Conservation (phyloP, 2,888 invertebrate genomes). For the Melanostoma mellinum region DNA sequence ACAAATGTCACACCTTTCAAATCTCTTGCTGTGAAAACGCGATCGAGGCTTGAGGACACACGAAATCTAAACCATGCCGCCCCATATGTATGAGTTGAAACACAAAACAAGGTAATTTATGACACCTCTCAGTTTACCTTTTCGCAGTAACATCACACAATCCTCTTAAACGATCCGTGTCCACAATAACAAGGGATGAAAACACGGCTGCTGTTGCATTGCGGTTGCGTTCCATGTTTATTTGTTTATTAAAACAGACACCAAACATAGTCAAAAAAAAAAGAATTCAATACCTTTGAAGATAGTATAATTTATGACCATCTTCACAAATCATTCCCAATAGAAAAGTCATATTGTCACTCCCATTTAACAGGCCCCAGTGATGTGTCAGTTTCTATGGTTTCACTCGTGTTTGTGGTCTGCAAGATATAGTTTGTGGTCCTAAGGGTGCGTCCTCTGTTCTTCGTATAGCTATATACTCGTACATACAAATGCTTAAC, state of each 20-base stretch:
- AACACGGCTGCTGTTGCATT: conserved; percentile 65
- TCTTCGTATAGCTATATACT: not conserved
- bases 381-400: conserved; percentile 43
- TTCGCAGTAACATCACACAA: conserved; percentile 54
- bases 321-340: conserved; percentile 79
- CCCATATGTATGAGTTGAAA: not conserved
- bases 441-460: conserved; percentile 37
- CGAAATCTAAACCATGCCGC: conserved; percentile 34
- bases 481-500: not conserved
- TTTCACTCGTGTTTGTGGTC: conserved; percentile 56
- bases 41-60: conserved; percentile 22
- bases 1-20: conserved; percentile 72
- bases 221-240: conserved; percentile 63
- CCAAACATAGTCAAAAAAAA: conserved; percentile 22
- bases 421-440: conserved; percentile 40
- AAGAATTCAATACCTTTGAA: conserved; percentile 26
- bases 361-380: conserved; percentile 66
- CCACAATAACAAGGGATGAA: conserved; percentile 68
- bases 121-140: conserved; percentile 69
- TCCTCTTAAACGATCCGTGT: conserved; percentile 72
- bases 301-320: conserved; percentile 78
- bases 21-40: conserved; percentile 53
- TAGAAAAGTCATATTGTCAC: conserved; percentile 68
- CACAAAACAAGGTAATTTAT: conserved; percentile 69
- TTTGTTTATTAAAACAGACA: conserved; percentile 68